Percentiles rank a stretch among this genome's conserved stretches.
Evolutionary conservation across 2,888 invertebrate genomes (phyloP).

Genomic region (Gibbula magus): DNA sequence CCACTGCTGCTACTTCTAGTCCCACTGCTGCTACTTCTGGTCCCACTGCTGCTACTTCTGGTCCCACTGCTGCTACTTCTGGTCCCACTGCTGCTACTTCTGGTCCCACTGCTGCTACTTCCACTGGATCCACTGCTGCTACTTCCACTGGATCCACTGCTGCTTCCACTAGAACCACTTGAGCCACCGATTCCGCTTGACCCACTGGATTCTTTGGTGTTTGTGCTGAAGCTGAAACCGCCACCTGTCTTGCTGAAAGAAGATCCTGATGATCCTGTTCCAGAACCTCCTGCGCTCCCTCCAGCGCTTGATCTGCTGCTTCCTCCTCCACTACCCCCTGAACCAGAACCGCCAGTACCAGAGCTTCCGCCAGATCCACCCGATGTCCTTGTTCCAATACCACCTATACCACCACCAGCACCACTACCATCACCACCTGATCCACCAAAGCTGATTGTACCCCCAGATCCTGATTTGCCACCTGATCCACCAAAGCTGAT

Average conservation of each 20-base stretch:
- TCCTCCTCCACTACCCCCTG: not conserved
- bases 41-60: not conserved
- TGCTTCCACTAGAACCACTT: not conserved
- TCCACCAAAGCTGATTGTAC: not conserved
- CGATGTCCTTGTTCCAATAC: not conserved
- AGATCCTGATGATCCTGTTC: not conserved
- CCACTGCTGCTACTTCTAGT: not conserved
- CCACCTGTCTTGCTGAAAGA: not conserved
- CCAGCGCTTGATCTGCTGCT: not conserved
- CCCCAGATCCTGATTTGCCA: not conserved
- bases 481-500: not conserved
- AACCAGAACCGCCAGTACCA: not conserved
- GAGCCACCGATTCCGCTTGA: not conserved
- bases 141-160: not conserved
- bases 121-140: not conserved
- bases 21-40: not conserved
- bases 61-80: not conserved
- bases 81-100: conserved; percentile 5
- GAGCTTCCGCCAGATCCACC: not conserved
- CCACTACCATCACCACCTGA: not conserved
- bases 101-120: not conserved
- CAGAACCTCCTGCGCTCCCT: not conserved
- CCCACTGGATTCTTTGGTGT: not conserved
- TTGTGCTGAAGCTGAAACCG: not conserved
- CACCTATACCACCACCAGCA: not conserved